Evolutionary conservation across 2,888 invertebrate species (phyloP), one percentile per base, ranked within the genome.

Genomic region (Eilema caniola): DNA sequence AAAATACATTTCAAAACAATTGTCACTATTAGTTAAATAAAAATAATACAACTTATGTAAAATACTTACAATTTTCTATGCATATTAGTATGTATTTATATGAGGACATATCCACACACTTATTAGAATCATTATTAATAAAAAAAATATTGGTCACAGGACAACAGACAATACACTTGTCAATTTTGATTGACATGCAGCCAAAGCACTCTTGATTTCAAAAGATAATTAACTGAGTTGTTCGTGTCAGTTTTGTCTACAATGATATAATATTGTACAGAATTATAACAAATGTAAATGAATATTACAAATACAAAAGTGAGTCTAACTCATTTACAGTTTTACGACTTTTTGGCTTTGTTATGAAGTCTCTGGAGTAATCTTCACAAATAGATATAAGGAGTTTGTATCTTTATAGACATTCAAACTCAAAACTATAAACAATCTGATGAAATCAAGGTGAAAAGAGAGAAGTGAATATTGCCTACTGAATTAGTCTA

Each of bases 61-160:
- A 57, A 84, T 88, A 94, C 94, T 94, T 82, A 94, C 94, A 85
- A 91, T 90, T 93, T 94, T 80, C 92, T 94, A 90, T 94, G 89
- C 94, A 94, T 94, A 85, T 77, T 78, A 72, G 77, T 73, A 79
- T 76, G 73, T 84, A 79, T 84, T 83, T 72, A 76, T 81, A 80
- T 82, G 82, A 83, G 83, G 74, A 85, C 79, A 85, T 78, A 74
- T 25, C 76, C 78, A 83, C 64, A 74, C 72, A 80, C 74, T 77
- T 76, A 74, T 75, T 75, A 81, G 82, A 86, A 81, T 83, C 87
- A 89, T 89, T 82, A 82, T 87, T 84, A 73, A 72, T 82, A 75
- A 69, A 71, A n/a, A 79, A 82, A 83, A 82, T 78, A 82, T 86
- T 77, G 83, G 79, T 82, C 80, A 87, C 74, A 67, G 71, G 72